Base-by-base conservation (phyloP, 30 jellyfish, hydroid and myxozoan species). In the Hydractinia echinata region DNA sequence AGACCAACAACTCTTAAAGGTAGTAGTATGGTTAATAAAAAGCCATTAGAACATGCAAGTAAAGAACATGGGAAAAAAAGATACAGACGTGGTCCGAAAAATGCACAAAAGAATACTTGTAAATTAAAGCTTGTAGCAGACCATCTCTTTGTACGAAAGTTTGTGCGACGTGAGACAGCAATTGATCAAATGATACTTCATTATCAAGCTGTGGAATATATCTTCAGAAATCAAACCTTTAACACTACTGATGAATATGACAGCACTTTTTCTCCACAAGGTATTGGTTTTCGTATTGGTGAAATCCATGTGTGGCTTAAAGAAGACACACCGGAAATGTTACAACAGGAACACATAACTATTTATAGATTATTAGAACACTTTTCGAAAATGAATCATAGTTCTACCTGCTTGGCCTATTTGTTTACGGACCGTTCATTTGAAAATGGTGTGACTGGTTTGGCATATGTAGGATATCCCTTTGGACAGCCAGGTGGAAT, bases 401-500 rank as follows among this genome's bases (percentile, higher is more conserved):
- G 94, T 58, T 82, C 95, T 5, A 96, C 84, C 52, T 91, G 97
- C 77, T 88, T 86, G 56, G 87, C 97, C 7, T 91, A 86, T 82
- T 67, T 91, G 86, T 91, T 91, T 83, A 91, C 97, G 20, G 97
- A 91, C 76, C 77, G 97, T 67, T 79, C 95, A 50, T 91, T 91
- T 79, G 97, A 91, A 9, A 83, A 91, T 76, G 97, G 97, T 11
- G 92, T 91, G 14, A 79, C 85, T 67, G 97, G 97, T 44, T 74
- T 91, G 51, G 96, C 97, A 6, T 91, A 92, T 90, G 85, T 91
- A 52, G 97, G 94, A 9, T 91, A 91, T 78, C 96, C 95, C 3
- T 88, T 79, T 55, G 97, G 97, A 6, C 97, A 91, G 69, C 96
- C 97, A n/a, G 97, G 97, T 16, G 97, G 97, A 6, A 91, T 91